These are phyloP conservation scores for Pheosia tremula DNA, from an alignment of 2,888 invertebrate species.

Conservation along the genomic window DNA sequence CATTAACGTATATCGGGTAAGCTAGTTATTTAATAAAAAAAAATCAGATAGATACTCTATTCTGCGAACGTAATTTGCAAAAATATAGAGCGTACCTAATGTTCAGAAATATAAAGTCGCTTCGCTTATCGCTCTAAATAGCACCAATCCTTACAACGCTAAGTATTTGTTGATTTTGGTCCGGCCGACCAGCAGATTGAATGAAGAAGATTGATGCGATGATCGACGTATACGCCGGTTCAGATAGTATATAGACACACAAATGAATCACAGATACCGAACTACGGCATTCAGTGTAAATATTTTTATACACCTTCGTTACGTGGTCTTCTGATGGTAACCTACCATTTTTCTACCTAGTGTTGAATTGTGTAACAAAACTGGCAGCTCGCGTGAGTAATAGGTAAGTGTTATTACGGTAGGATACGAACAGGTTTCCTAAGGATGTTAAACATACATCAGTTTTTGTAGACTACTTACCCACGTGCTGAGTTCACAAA, in stretches of 20 bases:
- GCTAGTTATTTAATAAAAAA: too few relatives aligned
- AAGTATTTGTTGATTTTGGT: slow-evolving; percentile 30
- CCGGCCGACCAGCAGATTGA: slow-evolving; percentile 13
- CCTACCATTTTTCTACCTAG: not conserved
- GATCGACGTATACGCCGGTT: slow-evolving; percentile 14
- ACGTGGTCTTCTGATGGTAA: not conserved
- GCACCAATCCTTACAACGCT: slow-evolving; percentile 4
- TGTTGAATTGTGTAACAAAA: not conserved
- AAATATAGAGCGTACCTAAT: too few relatives aligned
- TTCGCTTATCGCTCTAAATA: not conserved
- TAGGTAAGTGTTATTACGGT: not conserved
- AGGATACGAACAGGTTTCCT: too few relatives aligned
- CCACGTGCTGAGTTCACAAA: too few relatives aligned
- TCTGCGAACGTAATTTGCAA: too few relatives aligned
- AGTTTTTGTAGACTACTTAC: too few relatives aligned
- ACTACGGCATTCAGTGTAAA: not conserved
- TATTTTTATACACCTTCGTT: not conserved
- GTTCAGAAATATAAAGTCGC: too few relatives aligned
- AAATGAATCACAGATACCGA: slow-evolving; percentile 21
- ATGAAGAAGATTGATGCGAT: slow-evolving; percentile 31
- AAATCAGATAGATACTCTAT: too few relatives aligned
- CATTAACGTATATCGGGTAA: too few relatives aligned
- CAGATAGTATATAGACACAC: slow-evolving; percentile 12
- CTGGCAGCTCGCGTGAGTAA: not conserved
- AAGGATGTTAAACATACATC: too few relatives aligned